A percentile compares a stretch with the other conserved stretches of the same genome.
Conservation (phyloP, 2,888 invertebrate genomes). For the Drosophila maculinotata region DNA sequence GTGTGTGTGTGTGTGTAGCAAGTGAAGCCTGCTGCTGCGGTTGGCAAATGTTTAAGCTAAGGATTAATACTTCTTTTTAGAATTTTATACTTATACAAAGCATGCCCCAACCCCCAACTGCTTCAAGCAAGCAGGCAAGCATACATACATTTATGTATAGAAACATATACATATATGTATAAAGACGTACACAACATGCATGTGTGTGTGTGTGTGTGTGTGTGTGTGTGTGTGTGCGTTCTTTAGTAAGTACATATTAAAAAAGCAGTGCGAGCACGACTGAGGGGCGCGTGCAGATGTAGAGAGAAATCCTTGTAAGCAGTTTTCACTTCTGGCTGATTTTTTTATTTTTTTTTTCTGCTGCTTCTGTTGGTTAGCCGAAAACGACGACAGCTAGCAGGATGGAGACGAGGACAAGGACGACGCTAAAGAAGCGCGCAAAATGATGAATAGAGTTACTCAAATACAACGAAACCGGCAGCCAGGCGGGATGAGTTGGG, state of each 20-base stretch:
- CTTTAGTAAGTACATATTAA: conserved; percentile 59
- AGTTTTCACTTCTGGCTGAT: conserved; percentile 74
- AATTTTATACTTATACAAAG: conserved; percentile 74
- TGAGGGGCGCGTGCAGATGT: conserved; percentile 27
- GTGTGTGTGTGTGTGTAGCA: conserved; percentile 21
- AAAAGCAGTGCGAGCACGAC: conserved; percentile 38
- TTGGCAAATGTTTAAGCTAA: conserved; percentile 80
- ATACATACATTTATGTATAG: neutral
- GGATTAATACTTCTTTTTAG: conserved; percentile 81
- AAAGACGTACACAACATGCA: too few relatives aligned
- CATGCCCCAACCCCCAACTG: neutral
- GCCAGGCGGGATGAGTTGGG: conserved; percentile 10
- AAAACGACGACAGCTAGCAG: conserved; percentile 24
- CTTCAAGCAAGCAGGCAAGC: conserved; percentile 9
- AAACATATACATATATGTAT: conserved; percentile 16
- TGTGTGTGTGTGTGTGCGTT: conserved; percentile 31
- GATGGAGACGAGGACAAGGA: conserved; percentile 13
- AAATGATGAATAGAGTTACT: conserved; percentile 80
- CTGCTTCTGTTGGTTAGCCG: conserved; percentile 48
- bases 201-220: conserved; percentile 27
- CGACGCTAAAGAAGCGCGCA: conserved; percentile 61
- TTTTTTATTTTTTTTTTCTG: conserved; percentile 32
- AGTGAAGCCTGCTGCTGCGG: conserved; percentile 56
- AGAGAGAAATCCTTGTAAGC: conserved; percentile 77
- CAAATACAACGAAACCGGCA: conserved; percentile 57